Base-by-base conservation (phyloP, 2,888 invertebrate genomes). In the Geophilus truncorum region DNA sequence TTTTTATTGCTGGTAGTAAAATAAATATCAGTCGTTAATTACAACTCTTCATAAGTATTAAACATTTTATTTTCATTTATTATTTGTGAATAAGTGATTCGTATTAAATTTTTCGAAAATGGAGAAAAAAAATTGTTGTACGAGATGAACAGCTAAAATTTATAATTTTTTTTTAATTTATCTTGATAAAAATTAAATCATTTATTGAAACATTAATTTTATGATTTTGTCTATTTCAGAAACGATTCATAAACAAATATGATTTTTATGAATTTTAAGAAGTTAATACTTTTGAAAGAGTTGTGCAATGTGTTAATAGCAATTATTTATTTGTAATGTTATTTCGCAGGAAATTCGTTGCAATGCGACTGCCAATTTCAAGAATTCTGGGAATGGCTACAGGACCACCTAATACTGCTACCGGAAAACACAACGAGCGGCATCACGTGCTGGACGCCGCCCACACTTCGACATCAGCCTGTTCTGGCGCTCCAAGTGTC, bases 351-450 rank as follows among this genome's bases (percentile, higher is more conserved):
- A 86, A 96, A 96, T 88, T 96, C 96, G 75, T 89, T 96, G 84
- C 92, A 92, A 83, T 97, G 96, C 88, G 93, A 92, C 85, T 97
- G 96, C 87, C 94, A 95, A 86, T 92, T 95, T 82, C 93, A 95
- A 88, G 94, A 94, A 86, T 90, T 95, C 77, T 95, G 96, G 94
- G 93, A 93, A 88, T 97, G 96, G 96, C 90, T 96, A 86, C 90
- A 94, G 85, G 93, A 94, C 87, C 94, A 97, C 89, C 91, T 92
- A 85, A 94, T 95, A 88, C 90, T 93, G 81, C 89, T 93, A 32
- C 81, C 84, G 85, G 88, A 81, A 81, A 82, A 83, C 51, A 57
- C 78, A 23, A 3, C 70, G 40, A 36, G 75, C 77, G 51, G n/a
- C 7, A 45, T 80, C 45, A 77, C 79, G 83, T 96, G 96, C 87